Conservation (phyloP, 2,888 invertebrate genomes). For the Drosophila basisetae region DNA sequence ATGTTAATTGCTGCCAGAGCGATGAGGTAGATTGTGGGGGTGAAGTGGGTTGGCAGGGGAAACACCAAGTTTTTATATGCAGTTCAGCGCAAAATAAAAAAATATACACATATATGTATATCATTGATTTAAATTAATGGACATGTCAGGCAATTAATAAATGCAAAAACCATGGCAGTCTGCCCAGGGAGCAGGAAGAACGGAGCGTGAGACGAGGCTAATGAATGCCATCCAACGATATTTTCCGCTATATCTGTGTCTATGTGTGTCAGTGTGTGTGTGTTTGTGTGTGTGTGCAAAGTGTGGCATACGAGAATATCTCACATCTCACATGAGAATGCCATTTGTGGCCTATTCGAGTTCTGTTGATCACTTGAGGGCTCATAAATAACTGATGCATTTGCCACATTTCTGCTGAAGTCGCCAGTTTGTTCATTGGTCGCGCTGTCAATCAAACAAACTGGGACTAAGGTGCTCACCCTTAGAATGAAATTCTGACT, state of each 20-base stretch:
- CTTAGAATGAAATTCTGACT: constrained; percentile 29
- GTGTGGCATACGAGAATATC: constrained; percentile 2
- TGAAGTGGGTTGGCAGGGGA: constrained; percentile 9
- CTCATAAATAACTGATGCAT: constrained; percentile 48
- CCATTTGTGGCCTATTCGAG: constrained; percentile 17
- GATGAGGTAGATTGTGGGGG: background rate
- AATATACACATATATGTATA: constrained; percentile 44
- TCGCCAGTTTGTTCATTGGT: constrained; percentile 41
- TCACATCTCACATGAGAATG: background rate
- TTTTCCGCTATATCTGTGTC: background rate
- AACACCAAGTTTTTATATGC: constrained; percentile 36
- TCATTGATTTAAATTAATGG: constrained; percentile 85
- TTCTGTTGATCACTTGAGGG: constrained; percentile 56
- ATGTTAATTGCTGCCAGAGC: constrained; percentile 68
- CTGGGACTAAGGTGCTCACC: constrained; percentile 23
- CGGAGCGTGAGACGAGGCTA: constrained; percentile 29
- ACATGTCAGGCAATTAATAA: constrained; percentile 85
- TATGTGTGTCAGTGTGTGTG: background rate
- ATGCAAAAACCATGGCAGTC: constrained; percentile 83
- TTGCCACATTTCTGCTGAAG: constrained; percentile 23
- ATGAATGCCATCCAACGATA: constrained; percentile 21
- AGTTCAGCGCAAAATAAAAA: constrained; percentile 47
- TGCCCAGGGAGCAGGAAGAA: background rate
- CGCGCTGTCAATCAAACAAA: constrained; percentile 68
- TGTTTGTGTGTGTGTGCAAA: background rate